Conservation (phyloP, 2,888 invertebrate species). For the Operophtera brumata region DNA sequence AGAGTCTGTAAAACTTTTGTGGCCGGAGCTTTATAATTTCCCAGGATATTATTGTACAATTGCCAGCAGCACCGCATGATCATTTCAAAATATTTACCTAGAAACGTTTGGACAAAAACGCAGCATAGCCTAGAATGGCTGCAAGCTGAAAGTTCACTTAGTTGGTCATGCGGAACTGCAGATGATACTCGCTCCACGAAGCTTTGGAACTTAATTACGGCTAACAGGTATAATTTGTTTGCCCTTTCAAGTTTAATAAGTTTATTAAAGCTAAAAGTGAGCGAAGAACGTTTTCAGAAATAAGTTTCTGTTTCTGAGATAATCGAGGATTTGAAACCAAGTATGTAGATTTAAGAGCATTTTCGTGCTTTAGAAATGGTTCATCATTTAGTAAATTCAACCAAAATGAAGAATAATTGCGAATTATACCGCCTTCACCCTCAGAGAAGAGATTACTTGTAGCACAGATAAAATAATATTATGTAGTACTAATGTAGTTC, state of each 20-base stretch:
- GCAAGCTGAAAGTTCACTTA: neutral
- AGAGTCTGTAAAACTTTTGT: neutral
- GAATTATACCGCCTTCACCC: no score
- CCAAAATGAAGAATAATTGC: neutral
- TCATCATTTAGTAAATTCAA: neutral
- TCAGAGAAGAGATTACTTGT: no score
- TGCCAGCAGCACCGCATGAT: no score
- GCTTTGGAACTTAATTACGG: conserved; percentile 50
- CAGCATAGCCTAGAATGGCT: neutral
- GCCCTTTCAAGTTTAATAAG: conserved; percentile 45
- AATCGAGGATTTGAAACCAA: neutral
- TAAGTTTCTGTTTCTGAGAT: neutral
- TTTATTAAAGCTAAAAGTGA: conserved; percentile 32
- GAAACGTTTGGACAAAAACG: neutral
- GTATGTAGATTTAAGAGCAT: neutral
- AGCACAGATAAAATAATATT: no score
- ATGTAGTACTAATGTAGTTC: no score
- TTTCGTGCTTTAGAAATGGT: neutral
- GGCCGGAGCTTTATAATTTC: neutral
- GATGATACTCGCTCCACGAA: conserved; percentile 25
- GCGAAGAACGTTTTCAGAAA: conserved; percentile 1
- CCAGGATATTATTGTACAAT: neutral
- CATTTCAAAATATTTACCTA: neutral
- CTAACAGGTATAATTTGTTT: conserved; percentile 54
- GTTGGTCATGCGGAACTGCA: neutral